phyloP scores from a whole-genome alignment of 1,140 invertebrate species.

The Hyposmocoma kahamanoa region DNA sequence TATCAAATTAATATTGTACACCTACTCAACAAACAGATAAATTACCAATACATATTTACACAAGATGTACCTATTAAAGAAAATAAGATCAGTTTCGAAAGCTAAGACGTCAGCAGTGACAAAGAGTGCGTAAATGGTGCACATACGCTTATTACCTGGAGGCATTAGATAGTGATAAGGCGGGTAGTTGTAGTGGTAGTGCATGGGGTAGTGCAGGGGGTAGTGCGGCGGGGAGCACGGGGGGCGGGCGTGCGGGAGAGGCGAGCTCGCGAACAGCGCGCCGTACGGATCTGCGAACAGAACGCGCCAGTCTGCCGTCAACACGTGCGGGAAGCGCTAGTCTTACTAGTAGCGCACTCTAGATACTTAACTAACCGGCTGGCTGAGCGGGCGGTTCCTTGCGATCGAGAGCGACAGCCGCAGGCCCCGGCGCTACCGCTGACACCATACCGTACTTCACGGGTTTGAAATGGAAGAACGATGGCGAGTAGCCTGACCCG shows the following conservation, averaged over 20 bases:
- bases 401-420: slow-evolving; percentile 46
- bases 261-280: slow-evolving; percentile 57
- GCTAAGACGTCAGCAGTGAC: too few species aligned
- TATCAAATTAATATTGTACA: too few species aligned
- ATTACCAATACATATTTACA: too few species aligned
- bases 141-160: slow-evolving; percentile 55
- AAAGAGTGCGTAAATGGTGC: not conserved
- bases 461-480: slow-evolving; percentile 93
- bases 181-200: slow-evolving; percentile 70
- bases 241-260: slow-evolving; percentile 58
- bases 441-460: slow-evolving; percentile 81
- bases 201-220: slow-evolving; percentile 61
- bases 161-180: slow-evolving; percentile 63
- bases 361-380: slow-evolving; percentile 78
- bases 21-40: too few species aligned
- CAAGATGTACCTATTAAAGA: too few species aligned
- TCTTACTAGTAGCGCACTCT: slow-evolving; percentile 59
- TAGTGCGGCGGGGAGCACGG: slow-evolving; percentile 67
- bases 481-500: slow-evolving; percentile 89
- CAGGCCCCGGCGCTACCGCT: slow-evolving; percentile 59
- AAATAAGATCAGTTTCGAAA: too few species aligned
- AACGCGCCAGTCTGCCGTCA: slow-evolving; percentile 40
- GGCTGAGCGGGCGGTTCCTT: slow-evolving; percentile 74
- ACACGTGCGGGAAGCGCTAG: slow-evolving; percentile 53
- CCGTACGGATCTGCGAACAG: slow-evolving; percentile 70